Evolutionary conservation across 2,888 invertebrate genomes (phyloP), one percentile per base, ranked within the genome.

Genomic region (Leptothorax acervorum): DNA sequence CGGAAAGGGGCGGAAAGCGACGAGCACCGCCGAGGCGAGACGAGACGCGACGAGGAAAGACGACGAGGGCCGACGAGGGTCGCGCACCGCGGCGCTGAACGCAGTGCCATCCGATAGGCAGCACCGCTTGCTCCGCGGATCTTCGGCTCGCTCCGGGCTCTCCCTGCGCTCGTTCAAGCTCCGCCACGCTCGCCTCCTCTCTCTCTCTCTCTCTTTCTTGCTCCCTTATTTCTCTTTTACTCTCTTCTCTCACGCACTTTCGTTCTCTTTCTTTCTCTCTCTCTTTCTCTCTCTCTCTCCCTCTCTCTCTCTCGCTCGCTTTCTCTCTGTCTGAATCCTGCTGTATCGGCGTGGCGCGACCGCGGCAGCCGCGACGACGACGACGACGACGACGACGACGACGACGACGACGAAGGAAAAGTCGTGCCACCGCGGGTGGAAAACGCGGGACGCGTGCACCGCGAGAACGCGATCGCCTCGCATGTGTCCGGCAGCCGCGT

Each of bases 31-130:
- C 66, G 66, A 48, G 66, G 31, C 18, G 48, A 18, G 31, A 48
- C 92, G 92, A 92, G 86, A 87, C 86, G 81, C 78, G 86, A 89
- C 92, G 92, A 92, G 89, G 88, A 87, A 84, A 84, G 85, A 89
- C 92, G 92, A 92, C 70, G 88, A 87, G 85, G 88, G 86, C 89
- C 90, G 90, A 91, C 83, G 87, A 88, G 91, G 89, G 90, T 91
- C 89, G 90, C 87, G 87, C 90, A 93, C 92, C 89, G 92, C 92
- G 92, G 92, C 91, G 92, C 91, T 93, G 93, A 92, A 91, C 90
- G 92, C 93, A 92, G 92, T 92, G 91, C 92, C 92, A 93, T 92
- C 92, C 92, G 93, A 92, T 92, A 92, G 92, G 92, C 92, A 92
- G 92, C 92, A 92, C 90, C 93, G 93, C 91, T 92, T 92, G 92